Conservation (phyloP, 2,888 invertebrate genomes). For the Callyntrura guangdongensis region DNA sequence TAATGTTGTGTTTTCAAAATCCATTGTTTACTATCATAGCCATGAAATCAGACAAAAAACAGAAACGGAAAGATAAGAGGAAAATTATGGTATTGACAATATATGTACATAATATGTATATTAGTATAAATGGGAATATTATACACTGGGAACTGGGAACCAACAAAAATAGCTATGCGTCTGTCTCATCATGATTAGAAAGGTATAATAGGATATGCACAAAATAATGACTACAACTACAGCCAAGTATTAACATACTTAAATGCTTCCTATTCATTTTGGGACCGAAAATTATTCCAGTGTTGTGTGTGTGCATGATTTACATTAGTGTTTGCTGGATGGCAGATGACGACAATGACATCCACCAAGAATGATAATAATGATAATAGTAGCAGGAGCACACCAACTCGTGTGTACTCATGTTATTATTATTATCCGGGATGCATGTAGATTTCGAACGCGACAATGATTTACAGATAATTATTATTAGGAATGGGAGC, state of each 20-base stretch:
- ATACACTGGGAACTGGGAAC: background rate
- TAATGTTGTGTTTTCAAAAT: background rate
- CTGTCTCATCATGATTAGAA: background rate
- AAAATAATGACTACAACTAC: too few relatives aligned
- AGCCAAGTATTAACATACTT: background rate
- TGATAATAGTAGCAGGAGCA: background rate
- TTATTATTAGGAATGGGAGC: background rate
- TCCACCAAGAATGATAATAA: background rate
- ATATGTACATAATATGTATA: background rate
- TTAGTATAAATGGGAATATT: background rate
- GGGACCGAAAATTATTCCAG: background rate
- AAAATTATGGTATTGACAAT: constrained; percentile 20
- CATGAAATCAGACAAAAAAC: background rate
- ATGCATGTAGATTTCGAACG: background rate
- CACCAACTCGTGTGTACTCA: background rate
- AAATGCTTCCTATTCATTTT: constrained; percentile 14
- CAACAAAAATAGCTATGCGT: background rate
- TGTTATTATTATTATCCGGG: background rate
- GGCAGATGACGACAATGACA: constrained; percentile 41
- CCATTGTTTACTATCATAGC: constrained; percentile 30
- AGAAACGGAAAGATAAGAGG: constrained; percentile 29
- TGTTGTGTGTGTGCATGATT: background rate
- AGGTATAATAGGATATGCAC: background rate
- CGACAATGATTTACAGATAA: background rate
- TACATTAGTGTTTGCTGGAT: constrained; percentile 7